Base-by-base conservation (phyloP, 2,888 invertebrate species). In the Xestoiulus laeticollis region DNA sequence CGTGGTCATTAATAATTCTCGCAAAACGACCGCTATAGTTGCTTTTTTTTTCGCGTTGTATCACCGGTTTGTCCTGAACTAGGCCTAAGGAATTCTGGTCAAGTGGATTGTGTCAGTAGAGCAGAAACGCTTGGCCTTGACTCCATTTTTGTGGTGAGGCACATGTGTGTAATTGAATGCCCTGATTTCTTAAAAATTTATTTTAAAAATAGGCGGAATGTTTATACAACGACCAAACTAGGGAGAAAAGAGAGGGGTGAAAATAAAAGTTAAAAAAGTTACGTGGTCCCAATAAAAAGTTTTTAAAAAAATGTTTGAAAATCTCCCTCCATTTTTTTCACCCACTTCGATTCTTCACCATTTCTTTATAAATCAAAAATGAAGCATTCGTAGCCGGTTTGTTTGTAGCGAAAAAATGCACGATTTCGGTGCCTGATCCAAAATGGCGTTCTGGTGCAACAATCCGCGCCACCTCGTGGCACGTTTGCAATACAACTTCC, bases 101-200 rank as follows among this genome's bases (percentile, higher is more conserved):
- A 86, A 86, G 86, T 86, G 86, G 86, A 86, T 86, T 86, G 86
- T 86, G 86, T 86, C 53, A 86, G 86, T 59, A 86, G 59, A 32
- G 86, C n/a, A 85, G 44, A 85, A 85, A 43, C 43, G 38, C 33
- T 16, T 86, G 48, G 86, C 86, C 86, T 86, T 86, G 86, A 86
- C 86, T 86, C 59, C 86, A 22, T 86, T 86, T 59, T 59, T n/a
- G 59, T n/a, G 59, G 59, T 59, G 59, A 59, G 59, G 59, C 59
- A 59, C 59, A 59, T 59, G 59, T 59, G 59, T n/a, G 59, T 59
- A 59, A 59, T 59, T 59, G 59, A 59, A 59, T 59, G 59, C 59
- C 59, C 59, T 59, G 59, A 59, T 59, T 59, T 59, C 59, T 59
- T 22, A n/a, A 59, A 59, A 59, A 59, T 6, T 59, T n/a, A n/a